phyloP scores from a whole-genome alignment of 2,888 invertebrate genomes.

The Nomada hirtipes region DNA sequence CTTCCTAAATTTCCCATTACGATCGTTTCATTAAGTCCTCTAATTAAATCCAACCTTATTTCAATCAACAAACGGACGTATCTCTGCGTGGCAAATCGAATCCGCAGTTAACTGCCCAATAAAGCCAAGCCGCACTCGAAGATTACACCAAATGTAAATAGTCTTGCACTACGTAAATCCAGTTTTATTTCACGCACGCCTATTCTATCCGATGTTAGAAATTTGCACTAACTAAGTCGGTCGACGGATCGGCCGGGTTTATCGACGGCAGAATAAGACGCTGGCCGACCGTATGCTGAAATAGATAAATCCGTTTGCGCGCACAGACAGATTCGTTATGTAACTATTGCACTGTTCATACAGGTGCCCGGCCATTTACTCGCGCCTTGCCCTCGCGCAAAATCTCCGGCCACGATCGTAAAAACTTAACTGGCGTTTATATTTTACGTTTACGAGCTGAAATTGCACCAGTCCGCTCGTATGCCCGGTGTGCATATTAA shows the following conservation, averaged over 20 bases:
- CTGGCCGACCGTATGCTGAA: neutral
- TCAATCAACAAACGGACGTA: no score
- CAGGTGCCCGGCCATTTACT: conserved; percentile 29
- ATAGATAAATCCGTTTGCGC: conserved; percentile 32
- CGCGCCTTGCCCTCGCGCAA: conserved; percentile 23
- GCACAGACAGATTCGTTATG: conserved; percentile 22
- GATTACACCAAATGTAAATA: no score
- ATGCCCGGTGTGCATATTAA: conserved; percentile 41
- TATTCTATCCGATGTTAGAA: neutral
- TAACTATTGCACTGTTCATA: conserved; percentile 22
- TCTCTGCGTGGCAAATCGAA: no score
- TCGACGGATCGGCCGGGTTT: neutral
- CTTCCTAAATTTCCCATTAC: neutral
- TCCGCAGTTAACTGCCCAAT: no score
- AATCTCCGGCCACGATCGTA: conserved; percentile 50
- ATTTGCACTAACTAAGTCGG: neutral
- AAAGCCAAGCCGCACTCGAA: no score
- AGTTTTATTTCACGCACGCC: neutral
- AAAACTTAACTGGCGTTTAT: conserved; percentile 61
- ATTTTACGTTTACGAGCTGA: conserved; percentile 62
- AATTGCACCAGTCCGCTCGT: conserved; percentile 51
- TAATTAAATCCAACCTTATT: no score
- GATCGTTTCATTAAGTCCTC: no score
- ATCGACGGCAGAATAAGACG: conserved; percentile 22
- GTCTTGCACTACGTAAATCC: no score